These are phyloP conservation scores for Epinephelus cyanopodus DNA, from an alignment of 2,113 vertebrate species.

Conservation along the genomic window DNA sequence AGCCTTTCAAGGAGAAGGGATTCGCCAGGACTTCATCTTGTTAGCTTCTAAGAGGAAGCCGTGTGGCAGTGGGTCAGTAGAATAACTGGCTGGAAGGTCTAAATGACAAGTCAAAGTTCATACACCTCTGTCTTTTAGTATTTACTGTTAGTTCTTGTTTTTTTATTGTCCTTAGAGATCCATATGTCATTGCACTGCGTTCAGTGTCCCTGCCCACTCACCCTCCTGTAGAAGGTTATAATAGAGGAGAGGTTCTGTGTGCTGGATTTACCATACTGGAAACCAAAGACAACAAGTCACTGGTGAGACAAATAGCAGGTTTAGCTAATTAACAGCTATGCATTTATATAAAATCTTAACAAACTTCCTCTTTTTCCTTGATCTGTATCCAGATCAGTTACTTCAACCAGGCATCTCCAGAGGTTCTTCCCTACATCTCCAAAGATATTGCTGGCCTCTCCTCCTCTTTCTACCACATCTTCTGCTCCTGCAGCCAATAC, in stretches of 20 bases:
- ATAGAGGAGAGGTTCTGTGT: conserved; percentile 91
- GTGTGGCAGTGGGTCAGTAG: conserved; percentile 87
- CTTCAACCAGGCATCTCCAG: conserved; percentile 92
- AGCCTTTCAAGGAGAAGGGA: conserved; percentile 64
- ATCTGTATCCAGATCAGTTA: conserved; percentile 87
- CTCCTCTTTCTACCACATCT: conserved; percentile 89
- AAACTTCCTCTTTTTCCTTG: background rate
- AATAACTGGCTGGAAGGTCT: background rate
- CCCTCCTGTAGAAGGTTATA: conserved; percentile 70
- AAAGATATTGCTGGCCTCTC: conserved; percentile 92
- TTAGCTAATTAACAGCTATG: background rate
- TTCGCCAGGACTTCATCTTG: conserved; percentile 91
- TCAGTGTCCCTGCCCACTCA: conserved; percentile 91
- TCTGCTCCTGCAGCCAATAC: conserved; percentile 89
- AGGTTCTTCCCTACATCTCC: conserved; percentile 91
- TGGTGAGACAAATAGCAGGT: conserved; percentile 78
- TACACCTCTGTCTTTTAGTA: background rate
- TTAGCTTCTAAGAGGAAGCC: conserved; percentile 90
- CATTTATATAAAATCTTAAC: background rate
- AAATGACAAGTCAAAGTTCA: background rate
- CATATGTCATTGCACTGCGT: conserved; percentile 91
- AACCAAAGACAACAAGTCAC: conserved; percentile 82
- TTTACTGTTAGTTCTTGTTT: background rate
- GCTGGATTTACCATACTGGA: conserved; percentile 93
- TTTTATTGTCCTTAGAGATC: conserved; percentile 84